Conservation (phyloP, 2,797 vertebrate genomes). For the Phyllotis vaccarum region DNA sequence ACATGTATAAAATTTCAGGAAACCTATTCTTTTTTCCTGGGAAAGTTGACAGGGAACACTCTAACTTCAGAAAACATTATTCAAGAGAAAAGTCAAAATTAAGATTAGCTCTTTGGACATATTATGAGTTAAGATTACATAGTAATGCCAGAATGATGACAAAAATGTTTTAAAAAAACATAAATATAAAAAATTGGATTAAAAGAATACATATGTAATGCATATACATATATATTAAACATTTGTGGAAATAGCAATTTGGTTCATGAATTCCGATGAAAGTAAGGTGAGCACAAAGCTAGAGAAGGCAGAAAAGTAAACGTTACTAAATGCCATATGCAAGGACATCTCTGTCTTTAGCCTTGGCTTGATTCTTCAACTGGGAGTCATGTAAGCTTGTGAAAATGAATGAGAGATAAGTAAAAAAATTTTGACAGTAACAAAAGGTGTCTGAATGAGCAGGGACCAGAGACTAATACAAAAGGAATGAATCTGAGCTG, state of each 20-base stretch:
- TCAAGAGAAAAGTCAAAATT: background rate
- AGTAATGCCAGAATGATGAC: background rate
- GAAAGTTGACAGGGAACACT: background rate
- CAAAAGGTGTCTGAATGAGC: background rate
- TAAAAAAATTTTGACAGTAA: background rate
- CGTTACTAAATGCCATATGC: background rate
- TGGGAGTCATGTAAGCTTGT: background rate
- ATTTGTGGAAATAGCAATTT: background rate
- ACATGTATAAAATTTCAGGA: background rate
- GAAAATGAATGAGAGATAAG: background rate
- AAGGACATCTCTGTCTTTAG: background rate
- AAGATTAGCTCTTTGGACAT: background rate
- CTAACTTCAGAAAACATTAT: background rate
- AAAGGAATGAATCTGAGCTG: background rate
- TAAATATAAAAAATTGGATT: slow-evolving; percentile 15
- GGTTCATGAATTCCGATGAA: background rate
- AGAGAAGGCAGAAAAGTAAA: background rate
- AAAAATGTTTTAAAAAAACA: background rate
- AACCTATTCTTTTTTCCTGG: background rate
- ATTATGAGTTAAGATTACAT: slow-evolving; percentile 36
- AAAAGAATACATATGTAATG: background rate
- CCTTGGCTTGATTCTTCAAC: background rate
- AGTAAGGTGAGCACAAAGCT: background rate
- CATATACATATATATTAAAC: background rate
- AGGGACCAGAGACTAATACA: background rate